Percentiles rank a stretch among this genome's conserved stretches.
Evolutionary conservation across 2,113 vertebrate genomes (phyloP).

Genomic region (Takifugu flavidus): DNA sequence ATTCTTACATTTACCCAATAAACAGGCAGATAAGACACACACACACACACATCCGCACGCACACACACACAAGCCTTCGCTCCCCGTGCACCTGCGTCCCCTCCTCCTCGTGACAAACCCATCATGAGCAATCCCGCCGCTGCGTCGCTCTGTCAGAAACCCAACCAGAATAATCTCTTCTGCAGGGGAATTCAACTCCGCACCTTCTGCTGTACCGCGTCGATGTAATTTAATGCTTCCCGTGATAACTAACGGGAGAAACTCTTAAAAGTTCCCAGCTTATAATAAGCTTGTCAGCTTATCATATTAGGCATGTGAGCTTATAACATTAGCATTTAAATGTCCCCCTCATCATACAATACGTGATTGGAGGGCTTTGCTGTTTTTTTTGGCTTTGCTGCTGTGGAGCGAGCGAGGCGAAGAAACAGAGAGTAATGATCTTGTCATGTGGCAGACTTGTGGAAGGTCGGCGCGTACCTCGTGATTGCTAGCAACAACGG

Average conservation of each 20-base stretch:
- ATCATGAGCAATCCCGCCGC: constrained; percentile 60
- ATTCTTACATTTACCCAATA: constrained; percentile 30
- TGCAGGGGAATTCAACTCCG: constrained; percentile 76
- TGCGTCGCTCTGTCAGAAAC: constrained; percentile 70
- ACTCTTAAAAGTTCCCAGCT: constrained; percentile 81
- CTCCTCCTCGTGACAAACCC: constrained; percentile 62
- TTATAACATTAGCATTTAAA: constrained; percentile 85
- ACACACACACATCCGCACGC: constrained; percentile 8
- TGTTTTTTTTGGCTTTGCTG: constrained; percentile 66
- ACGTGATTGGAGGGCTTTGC: constrained; percentile 75
- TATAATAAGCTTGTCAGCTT: constrained; percentile 85
- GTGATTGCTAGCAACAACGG: constrained; percentile 14
- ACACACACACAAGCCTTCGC: not conserved
- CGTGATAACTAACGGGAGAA: constrained; percentile 80
- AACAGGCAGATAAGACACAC: constrained; percentile 33
- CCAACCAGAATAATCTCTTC: constrained; percentile 75
- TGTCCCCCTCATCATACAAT: constrained; percentile 70
- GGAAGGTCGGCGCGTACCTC: constrained; percentile 17
- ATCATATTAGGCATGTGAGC: constrained; percentile 84
- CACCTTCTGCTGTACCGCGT: constrained; percentile 71
- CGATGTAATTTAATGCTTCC: constrained; percentile 75
- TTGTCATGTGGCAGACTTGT: constrained; percentile 7
- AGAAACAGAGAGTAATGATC: constrained; percentile 4
- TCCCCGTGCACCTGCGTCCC: constrained; percentile 23
- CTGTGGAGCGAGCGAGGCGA: constrained; percentile 43